phyloP scores from a whole-genome alignment of 2,888 invertebrate genomes.

The Clunio marinus region DNA sequence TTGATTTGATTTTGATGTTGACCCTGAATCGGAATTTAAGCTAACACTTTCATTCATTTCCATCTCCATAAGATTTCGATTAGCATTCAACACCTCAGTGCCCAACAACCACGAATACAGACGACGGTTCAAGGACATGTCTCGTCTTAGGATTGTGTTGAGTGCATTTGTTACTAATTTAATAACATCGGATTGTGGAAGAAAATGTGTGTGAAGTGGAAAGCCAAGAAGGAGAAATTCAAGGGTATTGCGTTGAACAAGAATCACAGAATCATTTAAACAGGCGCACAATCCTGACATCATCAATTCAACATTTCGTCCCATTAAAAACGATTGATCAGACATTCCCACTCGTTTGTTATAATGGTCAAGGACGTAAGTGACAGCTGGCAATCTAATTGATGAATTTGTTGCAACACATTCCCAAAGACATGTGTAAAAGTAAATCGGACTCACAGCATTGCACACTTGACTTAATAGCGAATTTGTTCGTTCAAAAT shows the following conservation, averaged over 20 bases:
- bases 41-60: conserved; percentile 19
- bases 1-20: neutral
- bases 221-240: conserved; percentile 79
- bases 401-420: conserved; percentile 75
- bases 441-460: conserved; percentile 71
- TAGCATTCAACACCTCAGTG: conserved; percentile 54
- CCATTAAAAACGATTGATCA: conserved; percentile 78
- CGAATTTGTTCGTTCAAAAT: conserved; percentile 64
- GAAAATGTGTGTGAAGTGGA: conserved; percentile 75
- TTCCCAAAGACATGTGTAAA: conserved; percentile 86
- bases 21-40: conserved; percentile 17
- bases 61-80: neutral
- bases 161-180: conserved; percentile 69
- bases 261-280: conserved; percentile 71
- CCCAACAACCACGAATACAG: conserved; percentile 82
- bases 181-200: conserved; percentile 64
- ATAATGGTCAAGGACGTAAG: conserved; percentile 73
- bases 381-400: conserved; percentile 75
- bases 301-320: conserved; percentile 78
- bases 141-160: conserved; percentile 70
- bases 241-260: conserved; percentile 80
- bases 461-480: conserved; percentile 58
- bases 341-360: conserved; percentile 73
- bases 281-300: conserved; percentile 73
- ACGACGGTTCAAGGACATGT: conserved; percentile 84